Percentiles rank a stretch among this genome's conserved stretches.
Evolutionary conservation across 2,797 vertebrate species (phyloP).

Genomic region (Clarias platycephalus): DNA sequence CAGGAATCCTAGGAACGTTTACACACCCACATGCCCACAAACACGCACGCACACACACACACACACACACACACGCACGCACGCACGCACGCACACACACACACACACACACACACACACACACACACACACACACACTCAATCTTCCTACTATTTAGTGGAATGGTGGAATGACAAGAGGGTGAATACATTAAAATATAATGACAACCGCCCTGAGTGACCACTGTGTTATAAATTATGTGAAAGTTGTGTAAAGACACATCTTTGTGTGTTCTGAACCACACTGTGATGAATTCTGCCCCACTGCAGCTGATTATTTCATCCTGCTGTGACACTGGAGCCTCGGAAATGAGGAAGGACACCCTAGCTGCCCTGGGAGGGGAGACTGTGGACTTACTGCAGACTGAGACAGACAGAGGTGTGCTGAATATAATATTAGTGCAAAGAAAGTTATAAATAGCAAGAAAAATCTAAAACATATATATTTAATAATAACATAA

Average conservation of each 20-base stretch:
- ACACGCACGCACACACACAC: background rate
- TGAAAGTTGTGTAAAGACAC: background rate
- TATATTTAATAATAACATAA: too few species aligned
- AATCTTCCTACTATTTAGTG: background rate
- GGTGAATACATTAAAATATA: background rate
- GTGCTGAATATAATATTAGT: background rate
- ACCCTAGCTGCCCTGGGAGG: background rate
- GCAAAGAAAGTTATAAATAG: background rate
- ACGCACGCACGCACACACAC: too few species aligned
- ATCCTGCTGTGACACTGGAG: slow-evolving; percentile 29
- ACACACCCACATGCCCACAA: background rate
- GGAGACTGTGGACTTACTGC: background rate
- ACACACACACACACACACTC: background rate
- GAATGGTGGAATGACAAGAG: slow-evolving; percentile 4
- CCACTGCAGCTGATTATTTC: slow-evolving; percentile 17
- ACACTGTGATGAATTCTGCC: slow-evolving; percentile 8
- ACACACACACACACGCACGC: too few species aligned
- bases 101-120: background rate
- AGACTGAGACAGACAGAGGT: background rate
- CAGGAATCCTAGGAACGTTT: slow-evolving; percentile 21
- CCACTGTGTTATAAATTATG: background rate
- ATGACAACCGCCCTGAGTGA: background rate
- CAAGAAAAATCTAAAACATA: background rate
- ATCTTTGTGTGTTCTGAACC: background rate
- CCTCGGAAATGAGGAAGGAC: slow-evolving; percentile 12